Evolutionary conservation across 2,888 invertebrate genomes (phyloP).

Genomic region (Tyria jacobaeae): DNA sequence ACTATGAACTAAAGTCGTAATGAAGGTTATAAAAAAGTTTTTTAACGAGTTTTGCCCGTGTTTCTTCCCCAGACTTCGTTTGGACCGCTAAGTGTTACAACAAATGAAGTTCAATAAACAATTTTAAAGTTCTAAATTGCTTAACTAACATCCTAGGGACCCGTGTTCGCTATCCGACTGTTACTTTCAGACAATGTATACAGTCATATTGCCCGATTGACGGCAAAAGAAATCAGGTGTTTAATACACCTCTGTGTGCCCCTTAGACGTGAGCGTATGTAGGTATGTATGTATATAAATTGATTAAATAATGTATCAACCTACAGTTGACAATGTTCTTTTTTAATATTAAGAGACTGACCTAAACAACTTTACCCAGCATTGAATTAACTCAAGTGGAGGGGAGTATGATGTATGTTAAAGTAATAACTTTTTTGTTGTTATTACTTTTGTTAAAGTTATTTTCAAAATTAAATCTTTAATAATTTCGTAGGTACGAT

Average conservation of each 20-base stretch:
- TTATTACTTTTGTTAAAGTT: neutral
- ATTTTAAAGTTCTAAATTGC: slow-evolving; percentile 1
- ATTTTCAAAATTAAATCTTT: neutral
- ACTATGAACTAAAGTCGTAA: neutral
- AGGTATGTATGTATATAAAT: too few relatives aligned
- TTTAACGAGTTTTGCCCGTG: neutral
- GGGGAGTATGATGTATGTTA: neutral
- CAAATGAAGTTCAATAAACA: neutral
- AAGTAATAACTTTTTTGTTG: neutral
- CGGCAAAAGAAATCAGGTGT: too few relatives aligned
- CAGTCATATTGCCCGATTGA: too few relatives aligned
- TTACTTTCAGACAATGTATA: too few relatives aligned
- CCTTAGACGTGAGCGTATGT: too few relatives aligned
- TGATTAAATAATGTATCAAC: slow-evolving; percentile 1
- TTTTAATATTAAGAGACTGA: neutral
- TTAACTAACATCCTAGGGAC: too few relatives aligned
- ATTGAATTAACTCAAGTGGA: slow-evolving; percentile 11
- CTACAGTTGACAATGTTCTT: slow-evolving; percentile 5
- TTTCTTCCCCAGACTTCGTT: neutral
- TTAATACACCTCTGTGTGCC: too few relatives aligned
- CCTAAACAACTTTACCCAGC: slow-evolving; percentile 16
- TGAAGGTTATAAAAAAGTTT: neutral
- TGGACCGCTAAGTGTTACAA: neutral
- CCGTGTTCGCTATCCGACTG: too few relatives aligned
- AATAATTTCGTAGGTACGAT: neutral